These are phyloP conservation scores for Dasypogon diadema DNA, from an alignment of 2,888 invertebrate genomes.

Conservation along the genomic window DNA sequence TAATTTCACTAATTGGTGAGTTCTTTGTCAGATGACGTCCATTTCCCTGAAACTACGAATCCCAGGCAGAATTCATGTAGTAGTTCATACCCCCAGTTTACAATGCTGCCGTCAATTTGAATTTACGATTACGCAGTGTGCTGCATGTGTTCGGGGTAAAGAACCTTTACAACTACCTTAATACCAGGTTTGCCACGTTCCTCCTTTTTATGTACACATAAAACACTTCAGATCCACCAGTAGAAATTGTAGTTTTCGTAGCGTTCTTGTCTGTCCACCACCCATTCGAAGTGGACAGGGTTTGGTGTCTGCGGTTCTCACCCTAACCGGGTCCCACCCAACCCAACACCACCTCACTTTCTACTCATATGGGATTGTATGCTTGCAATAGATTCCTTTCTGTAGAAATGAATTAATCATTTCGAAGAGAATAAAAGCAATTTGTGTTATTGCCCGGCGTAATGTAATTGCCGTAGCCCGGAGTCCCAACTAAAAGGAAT, in stretches of 20 bases:
- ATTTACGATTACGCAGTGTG: conserved; percentile 48
- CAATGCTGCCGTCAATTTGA: conserved; percentile 47
- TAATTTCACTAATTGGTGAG: conserved; percentile 53
- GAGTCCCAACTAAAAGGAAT: conserved; percentile 6
- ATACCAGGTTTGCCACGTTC: conserved; percentile 43
- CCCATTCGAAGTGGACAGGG: not conserved
- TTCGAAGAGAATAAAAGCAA: conserved; percentile 57
- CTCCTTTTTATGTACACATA: conserved; percentile 48
- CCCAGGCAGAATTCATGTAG: conserved; percentile 6
- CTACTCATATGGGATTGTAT: conserved; percentile 6
- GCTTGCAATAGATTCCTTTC: conserved; percentile 46
- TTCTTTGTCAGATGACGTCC: conserved; percentile 44
- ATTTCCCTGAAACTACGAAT: conserved; percentile 13
- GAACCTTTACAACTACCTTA: conserved; percentile 46
- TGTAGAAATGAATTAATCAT: conserved; percentile 57
- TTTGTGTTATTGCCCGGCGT: conserved; percentile 57
- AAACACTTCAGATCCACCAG: conserved; percentile 35
- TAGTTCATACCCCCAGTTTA: conserved; percentile 38
- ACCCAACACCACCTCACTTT: not conserved
- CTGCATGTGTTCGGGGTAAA: conserved; percentile 29
- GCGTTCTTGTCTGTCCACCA: conserved; percentile 17
- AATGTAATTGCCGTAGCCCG: conserved; percentile 57
- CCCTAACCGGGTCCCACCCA: no score
- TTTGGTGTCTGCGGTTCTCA: not conserved
- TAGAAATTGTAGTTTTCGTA: conserved; percentile 20